phyloP scores from a whole-genome alignment of 1,140 invertebrate genomes.

The Scaptomyza graminum region DNA sequence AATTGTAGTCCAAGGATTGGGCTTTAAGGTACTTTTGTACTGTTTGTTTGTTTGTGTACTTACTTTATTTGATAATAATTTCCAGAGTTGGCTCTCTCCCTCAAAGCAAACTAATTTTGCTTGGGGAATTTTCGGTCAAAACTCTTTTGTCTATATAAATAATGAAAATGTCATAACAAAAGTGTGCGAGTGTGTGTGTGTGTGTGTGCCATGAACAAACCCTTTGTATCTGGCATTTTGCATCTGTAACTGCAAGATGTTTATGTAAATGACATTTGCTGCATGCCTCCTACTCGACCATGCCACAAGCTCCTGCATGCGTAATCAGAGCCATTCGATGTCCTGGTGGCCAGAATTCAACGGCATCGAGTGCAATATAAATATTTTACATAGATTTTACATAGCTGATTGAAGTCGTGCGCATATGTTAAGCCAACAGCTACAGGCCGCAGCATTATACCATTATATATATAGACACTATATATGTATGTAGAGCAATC shows the following conservation, averaged over 20 bases:
- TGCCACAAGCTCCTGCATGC: constrained; percentile 13
- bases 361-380: constrained; percentile 73
- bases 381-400: constrained; percentile 82
- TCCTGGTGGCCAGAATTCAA: constrained; percentile 28
- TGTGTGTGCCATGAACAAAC: constrained; percentile 8
- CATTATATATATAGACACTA: background rate
- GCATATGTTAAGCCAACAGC: constrained; percentile 58
- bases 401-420: constrained; percentile 78
- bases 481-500: background rate
- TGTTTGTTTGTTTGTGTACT: constrained; percentile 39
- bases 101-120: constrained; percentile 70
- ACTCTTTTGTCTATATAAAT: constrained; percentile 77
- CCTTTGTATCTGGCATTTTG: constrained; percentile 12
- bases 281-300: constrained; percentile 39
- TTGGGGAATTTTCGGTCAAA: constrained; percentile 32
- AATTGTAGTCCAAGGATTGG: constrained; percentile 20
- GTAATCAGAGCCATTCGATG: too few relatives aligned
- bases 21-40: background rate
- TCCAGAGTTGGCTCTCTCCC: constrained; percentile 38
- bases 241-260: constrained; percentile 37
- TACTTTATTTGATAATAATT: constrained; percentile 79
- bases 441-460: constrained; percentile 5
- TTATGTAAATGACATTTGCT: constrained; percentile 73
- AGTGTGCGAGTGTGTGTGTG: constrained; percentile 34
- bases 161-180: constrained; percentile 80